These are phyloP conservation scores for Anticlea derivata DNA, from an alignment of 2,888 invertebrate species.

Conservation along the genomic window DNA sequence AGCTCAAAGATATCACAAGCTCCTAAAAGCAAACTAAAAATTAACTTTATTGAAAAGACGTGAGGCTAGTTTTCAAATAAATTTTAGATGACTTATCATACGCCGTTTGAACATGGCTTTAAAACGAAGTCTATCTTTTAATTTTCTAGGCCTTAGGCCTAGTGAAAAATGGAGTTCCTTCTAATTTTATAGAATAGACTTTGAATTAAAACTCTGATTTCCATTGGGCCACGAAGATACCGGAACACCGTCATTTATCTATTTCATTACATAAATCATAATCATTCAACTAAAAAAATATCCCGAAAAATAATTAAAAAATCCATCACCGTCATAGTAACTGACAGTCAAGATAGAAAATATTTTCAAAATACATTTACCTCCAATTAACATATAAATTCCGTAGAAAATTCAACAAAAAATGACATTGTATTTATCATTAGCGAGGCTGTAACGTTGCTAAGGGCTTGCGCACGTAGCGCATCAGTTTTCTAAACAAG, in stretches of 20 bases:
- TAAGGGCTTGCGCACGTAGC: conserved; percentile 1
- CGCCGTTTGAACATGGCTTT: no score
- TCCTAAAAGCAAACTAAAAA: no score
- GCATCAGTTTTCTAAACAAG: neutral
- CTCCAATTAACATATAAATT: conserved; percentile 16
- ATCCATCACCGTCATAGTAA: conserved; percentile 8
- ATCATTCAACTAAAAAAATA: conserved; percentile 1
- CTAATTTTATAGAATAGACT: no score
- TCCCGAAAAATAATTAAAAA: neutral
- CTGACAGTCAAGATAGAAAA: neutral
- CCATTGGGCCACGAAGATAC: no score
- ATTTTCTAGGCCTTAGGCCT: no score
- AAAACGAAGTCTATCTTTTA: no score
- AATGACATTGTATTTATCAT: conserved; percentile 49
- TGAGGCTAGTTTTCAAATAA: no score
- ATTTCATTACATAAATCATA: neutral
- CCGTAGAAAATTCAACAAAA: conserved; percentile 24
- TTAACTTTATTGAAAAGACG: no score
- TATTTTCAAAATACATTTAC: neutral
- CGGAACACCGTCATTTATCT: neutral
- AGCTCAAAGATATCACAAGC: no score
- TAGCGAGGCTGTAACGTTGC: conserved; percentile 9
- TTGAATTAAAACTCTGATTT: no score
- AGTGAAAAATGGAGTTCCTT: neutral
- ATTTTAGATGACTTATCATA: no score